Conservation (phyloP, 2,888 invertebrate genomes). For the Drosophila atroscutellata region DNA sequence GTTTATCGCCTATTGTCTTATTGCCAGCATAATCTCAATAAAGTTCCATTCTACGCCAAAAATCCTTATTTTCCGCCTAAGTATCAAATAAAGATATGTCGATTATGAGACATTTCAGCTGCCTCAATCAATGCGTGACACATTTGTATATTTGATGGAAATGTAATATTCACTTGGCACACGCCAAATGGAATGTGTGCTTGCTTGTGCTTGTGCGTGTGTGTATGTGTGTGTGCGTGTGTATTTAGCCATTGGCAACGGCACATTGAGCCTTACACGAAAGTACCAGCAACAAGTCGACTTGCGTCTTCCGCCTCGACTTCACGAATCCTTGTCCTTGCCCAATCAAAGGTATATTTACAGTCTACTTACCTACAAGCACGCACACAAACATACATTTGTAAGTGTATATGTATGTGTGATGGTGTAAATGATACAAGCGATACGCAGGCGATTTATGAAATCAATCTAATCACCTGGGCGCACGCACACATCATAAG, state of each 20-base stretch:
- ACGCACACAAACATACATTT: constrained; percentile 2
- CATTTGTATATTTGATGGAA: not conserved
- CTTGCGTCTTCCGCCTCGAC: constrained; percentile 2
- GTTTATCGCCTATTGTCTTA: too few relatives aligned
- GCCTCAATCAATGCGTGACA: not conserved
- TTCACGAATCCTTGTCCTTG: constrained; percentile 43
- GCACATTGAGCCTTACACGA: constrained; percentile 3
- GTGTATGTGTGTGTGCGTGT: not conserved
- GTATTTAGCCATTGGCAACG: constrained; percentile 3
- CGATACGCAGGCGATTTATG: constrained; percentile 48
- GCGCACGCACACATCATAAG: constrained; percentile 43
- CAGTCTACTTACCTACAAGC: constrained; percentile 1
- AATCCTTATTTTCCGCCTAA: not conserved
- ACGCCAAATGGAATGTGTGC: not conserved
- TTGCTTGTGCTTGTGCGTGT: not conserved
- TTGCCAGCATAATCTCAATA: not conserved
- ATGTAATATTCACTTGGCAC: not conserved
- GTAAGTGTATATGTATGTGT: not conserved
- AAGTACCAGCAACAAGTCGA: constrained; percentile 46
- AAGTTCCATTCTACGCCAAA: not conserved
- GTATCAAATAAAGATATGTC: not conserved
- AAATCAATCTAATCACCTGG: constrained; percentile 44
- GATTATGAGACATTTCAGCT: not conserved
- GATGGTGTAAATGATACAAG: constrained; percentile 50
- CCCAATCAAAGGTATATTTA: constrained; percentile 15